Evolutionary conservation across 2,797 vertebrate genomes (phyloP).

Genomic region (Saxicola maurus): DNA sequence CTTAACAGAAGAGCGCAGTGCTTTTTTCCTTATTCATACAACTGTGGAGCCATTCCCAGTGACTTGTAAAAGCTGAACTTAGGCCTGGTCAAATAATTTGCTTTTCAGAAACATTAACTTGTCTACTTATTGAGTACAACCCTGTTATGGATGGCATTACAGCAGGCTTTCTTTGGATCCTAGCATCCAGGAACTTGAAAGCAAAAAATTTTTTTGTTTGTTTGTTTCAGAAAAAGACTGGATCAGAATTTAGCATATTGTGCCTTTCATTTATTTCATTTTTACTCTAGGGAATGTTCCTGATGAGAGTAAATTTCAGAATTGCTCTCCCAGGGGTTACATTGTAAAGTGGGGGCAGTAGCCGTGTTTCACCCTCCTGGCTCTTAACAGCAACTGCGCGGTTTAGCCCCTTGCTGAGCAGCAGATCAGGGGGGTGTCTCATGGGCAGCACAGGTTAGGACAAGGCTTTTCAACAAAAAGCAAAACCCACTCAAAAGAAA

Average conservation of each 20-base stretch:
- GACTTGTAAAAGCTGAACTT: neutral
- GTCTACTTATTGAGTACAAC: neutral
- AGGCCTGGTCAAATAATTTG: neutral
- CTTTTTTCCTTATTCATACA: neutral
- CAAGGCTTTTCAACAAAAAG: neutral
- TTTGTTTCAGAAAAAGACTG: neutral
- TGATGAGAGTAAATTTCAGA: neutral
- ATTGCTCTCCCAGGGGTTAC: neutral
- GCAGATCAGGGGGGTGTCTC: neutral
- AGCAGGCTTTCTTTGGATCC: neutral
- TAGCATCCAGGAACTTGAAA: neutral
- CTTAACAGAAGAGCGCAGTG: neutral
- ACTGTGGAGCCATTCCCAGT: neutral
- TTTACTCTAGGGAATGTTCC: neutral
- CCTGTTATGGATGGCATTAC: neutral
- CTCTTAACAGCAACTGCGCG: rapidly evolving
- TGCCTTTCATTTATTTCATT: neutral
- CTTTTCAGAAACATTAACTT: neutral
- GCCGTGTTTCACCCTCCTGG: neutral
- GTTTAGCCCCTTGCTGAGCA: neutral
- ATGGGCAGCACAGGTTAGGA: neutral
- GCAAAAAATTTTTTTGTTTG: neutral
- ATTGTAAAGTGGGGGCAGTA: neutral
- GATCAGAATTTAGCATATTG: neutral
- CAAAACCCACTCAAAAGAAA: slow-evolving; percentile 30